A percentile compares a stretch with the other conserved stretches of the same genome.
Evolutionary conservation across 2,113 vertebrate genomes (phyloP).

Genomic region (Poecilia latipinna): DNA sequence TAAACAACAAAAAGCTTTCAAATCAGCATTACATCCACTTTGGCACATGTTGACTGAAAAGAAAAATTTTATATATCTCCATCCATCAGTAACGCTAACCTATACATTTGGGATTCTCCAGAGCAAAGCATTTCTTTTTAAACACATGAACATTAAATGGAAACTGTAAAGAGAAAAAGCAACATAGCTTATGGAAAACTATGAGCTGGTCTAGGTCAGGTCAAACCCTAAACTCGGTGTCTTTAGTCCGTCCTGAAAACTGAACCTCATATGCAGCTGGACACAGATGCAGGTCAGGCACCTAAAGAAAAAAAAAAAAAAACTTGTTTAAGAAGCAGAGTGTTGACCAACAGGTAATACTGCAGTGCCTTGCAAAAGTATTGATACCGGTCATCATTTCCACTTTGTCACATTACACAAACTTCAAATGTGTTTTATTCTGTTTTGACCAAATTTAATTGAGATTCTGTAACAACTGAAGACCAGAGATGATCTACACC

Average conservation of each 20-base stretch:
- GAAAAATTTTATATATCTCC: not conserved
- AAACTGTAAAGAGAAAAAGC: constrained; percentile 1
- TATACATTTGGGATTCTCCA: constrained; percentile 31
- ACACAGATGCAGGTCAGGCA: constrained; percentile 46
- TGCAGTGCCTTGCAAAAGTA: no score
- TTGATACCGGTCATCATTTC: no score
- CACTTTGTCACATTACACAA: no score
- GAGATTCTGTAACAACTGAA: no score
- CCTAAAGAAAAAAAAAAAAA: constrained; percentile 38
- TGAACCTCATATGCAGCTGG: not conserved
- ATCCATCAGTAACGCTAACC: constrained; percentile 24
- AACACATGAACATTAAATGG: constrained; percentile 14
- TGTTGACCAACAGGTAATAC: no score
- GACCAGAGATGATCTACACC: no score
- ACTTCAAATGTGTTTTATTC: no score
- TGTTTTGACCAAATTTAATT: no score
- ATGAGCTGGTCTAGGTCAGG: not conserved
- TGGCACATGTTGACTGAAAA: constrained; percentile 56
- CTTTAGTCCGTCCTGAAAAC: not conserved
- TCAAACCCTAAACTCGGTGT: not conserved
- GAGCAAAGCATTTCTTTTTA: constrained; percentile 35
- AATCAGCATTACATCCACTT: constrained; percentile 11
- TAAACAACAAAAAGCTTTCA: constrained; percentile 8
- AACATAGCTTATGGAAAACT: constrained; percentile 3
- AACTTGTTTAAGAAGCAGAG: not conserved